A percentile compares a stretch with the other conserved stretches of the same genome.
Conservation (phyloP, 2,888 invertebrate genomes). For the Orthosia gracilis region DNA sequence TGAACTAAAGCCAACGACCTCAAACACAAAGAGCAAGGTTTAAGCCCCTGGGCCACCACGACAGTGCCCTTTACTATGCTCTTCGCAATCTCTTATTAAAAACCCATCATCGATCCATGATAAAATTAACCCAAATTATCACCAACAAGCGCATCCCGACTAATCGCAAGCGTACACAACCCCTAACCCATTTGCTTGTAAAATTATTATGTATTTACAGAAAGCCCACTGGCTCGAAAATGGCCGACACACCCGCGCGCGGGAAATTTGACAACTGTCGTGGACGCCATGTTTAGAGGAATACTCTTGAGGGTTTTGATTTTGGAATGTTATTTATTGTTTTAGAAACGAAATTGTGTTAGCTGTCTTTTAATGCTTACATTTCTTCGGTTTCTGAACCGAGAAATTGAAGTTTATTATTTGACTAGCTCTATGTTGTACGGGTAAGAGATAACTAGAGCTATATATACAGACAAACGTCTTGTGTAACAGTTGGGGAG, state of each 20-base stretch:
- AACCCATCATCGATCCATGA: neutral
- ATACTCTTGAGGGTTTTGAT: slow-evolving; percentile 33
- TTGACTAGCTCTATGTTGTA: no score
- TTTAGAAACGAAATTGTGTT: neutral
- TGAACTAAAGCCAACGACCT: no score
- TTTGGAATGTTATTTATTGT: slow-evolving; percentile 17
- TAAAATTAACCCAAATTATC: slow-evolving; percentile 30
- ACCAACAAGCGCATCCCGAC: slow-evolving; percentile 27
- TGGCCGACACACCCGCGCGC: slow-evolving; percentile 69
- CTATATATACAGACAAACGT: no score
- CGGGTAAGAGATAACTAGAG: no score
- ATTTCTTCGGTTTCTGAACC: no score
- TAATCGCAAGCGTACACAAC: slow-evolving; percentile 56
- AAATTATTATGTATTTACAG: slow-evolving; percentile 55
- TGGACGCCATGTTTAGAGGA: slow-evolving; percentile 55
- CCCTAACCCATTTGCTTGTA: slow-evolving; percentile 55
- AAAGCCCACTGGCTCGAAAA: slow-evolving; percentile 56
- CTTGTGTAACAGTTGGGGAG: no score
- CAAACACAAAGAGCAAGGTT: no score
- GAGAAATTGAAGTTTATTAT: no score
- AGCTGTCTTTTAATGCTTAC: neutral
- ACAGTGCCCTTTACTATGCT: no score
- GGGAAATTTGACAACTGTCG: slow-evolving; percentile 84
- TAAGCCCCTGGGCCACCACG: no score
- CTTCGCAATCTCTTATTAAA: neutral